Evolutionary conservation across 2,797 vertebrate genomes (phyloP), one percentile per base, ranked within the genome.

Genomic region (Linurgus olivaceus): DNA sequence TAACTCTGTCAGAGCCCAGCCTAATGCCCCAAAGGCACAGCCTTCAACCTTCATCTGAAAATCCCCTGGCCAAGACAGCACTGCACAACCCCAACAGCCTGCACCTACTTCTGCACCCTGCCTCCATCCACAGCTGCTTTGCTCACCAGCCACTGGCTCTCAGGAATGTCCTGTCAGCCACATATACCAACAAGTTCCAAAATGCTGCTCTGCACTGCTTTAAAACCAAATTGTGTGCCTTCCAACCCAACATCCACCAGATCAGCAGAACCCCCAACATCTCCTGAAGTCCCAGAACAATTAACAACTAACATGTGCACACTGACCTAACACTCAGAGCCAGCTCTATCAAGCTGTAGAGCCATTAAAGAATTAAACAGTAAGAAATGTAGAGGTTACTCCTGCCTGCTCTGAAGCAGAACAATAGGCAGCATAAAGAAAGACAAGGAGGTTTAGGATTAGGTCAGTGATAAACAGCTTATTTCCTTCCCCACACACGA

Each of bases 391-490:
- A n/a, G n/a, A 54, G n/a, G 38, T 83, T 88, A 62, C 35, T 93
- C 45, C 18, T 66, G 72, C 63, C 84, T 83, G 33, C 33, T 67
- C 82, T 45, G 45, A 68, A 80, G 70, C 71, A 68, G 88, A 85
- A 92, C 71, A 94, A 61, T 4, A 73, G 45, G 57, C 10, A 90
- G 33, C n/a, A 82, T 44, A 94, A 93, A 40, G n/a, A 51, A 54
- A 71, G 72, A 58, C 79, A 80, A 73, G 81, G 47, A 45, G 38
- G 21, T 67, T 94, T 96, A 84, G 81, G 63, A 70, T 96, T 61
- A 77, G 76, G 42, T 88, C 74, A 70, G 37, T 21, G 81, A 90
- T 65, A 94, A 95, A 74, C 44, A 84, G 70, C 61, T 90, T 57
- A 26, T 77, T 91, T 91, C 67, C 85, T 58, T 88, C 42, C 28